Base-by-base conservation (phyloP, 2,113 vertebrate genomes). In the Corynorhinus townsendii region DNA sequence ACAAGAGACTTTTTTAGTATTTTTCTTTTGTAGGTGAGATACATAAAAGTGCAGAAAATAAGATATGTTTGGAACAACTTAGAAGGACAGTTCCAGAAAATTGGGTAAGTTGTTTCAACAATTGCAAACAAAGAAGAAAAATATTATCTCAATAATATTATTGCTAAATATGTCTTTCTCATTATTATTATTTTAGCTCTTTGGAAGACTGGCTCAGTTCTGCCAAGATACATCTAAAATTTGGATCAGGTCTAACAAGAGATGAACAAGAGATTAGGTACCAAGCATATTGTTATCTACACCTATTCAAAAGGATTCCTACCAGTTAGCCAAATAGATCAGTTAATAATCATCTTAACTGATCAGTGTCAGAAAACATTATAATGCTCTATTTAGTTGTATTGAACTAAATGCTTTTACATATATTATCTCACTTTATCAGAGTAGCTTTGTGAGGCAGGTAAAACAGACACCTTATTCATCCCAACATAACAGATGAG, bases 11-110 rank as follows among this genome's bases (percentile, higher is more conserved):
- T 94, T 83, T 16, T 82, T 94, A 47, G 66, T 68, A 28, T 7
- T 96, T 64, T 80, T 96, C 94, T 96, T 96, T 96, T 96, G 35
- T 95, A 99, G 98, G 98, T 99, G 62, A 98, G 97, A 93, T 98
- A 92, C 54, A 97, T 99, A 91, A 97, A 98, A 87, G 98, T 99
- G 38, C 98, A 99, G 97, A 99, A 98, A 96, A 98, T 98, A 95
- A 97, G 97, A 38, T 99, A 98, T 76, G 97, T 98, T 93, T 99
- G 98, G 98, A 97, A 99, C 96, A 93, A 96, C 75, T 92, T 59
- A 43, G 97, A 96, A 96, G 98, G 97, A 56, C 83, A 97, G 43
- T 99, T 99, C 84, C 98, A 98, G 94, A 98, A 98, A 95, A 94
- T 95, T 79, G 98, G 98, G 98, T 99, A 97, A 98, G 98, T 98